phyloP scores from a whole-genome alignment of 2,888 invertebrate species.

The Aethes cnicana region DNA sequence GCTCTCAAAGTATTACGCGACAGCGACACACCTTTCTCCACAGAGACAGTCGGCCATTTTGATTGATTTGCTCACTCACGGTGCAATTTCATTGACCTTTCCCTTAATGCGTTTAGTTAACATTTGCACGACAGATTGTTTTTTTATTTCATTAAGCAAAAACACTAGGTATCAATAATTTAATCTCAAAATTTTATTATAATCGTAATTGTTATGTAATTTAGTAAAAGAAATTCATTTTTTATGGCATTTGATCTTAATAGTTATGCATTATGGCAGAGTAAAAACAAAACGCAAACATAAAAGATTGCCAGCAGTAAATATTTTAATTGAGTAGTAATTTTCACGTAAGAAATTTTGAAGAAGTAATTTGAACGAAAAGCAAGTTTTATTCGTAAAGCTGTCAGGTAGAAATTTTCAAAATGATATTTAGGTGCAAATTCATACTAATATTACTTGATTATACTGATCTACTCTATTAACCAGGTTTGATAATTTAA shows the following conservation, averaged over 20 bases:
- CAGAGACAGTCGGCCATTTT: constrained; percentile 71
- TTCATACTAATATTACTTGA: too few relatives aligned
- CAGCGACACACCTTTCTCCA: constrained; percentile 75
- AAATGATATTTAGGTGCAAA: too few relatives aligned
- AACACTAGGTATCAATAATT: background rate
- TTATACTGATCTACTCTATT: too few relatives aligned
- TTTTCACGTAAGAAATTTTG: too few relatives aligned
- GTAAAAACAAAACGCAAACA: background rate
- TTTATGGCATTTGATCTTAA: too few relatives aligned
- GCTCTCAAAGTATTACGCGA: constrained; percentile 55
- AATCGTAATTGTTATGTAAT: too few relatives aligned
- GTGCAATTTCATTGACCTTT: constrained; percentile 42
- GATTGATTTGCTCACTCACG: constrained; percentile 49
- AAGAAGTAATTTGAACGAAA: too few relatives aligned
- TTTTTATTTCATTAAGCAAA: background rate
- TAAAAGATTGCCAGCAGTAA: background rate
- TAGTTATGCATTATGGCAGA: background rate
- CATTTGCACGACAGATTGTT: background rate
- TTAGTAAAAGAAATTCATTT: too few relatives aligned
- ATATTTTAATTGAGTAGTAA: background rate
- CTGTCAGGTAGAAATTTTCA: too few relatives aligned
- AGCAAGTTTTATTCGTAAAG: background rate
- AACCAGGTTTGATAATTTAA: too few relatives aligned
- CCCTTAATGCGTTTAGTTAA: constrained; percentile 40
- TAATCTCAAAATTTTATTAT: too few relatives aligned